These are phyloP conservation scores for Callosobruchus maculatus DNA, from an alignment of 2,888 invertebrate genomes.

Conservation along the genomic window DNA sequence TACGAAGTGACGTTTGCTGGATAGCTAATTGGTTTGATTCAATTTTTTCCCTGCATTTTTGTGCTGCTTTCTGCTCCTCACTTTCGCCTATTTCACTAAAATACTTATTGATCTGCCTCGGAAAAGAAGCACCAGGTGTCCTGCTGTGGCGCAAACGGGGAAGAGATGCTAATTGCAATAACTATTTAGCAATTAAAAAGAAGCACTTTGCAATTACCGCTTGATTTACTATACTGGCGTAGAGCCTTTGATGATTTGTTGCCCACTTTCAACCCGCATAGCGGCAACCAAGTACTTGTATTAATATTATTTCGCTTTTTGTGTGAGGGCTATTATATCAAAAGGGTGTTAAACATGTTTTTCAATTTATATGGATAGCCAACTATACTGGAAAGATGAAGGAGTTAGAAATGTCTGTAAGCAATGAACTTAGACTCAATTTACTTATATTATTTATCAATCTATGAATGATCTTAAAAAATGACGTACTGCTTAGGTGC, in stretches of 20 bases:
- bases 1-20: too few relatives aligned
- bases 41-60: background rate
- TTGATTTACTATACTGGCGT: constrained; percentile 34
- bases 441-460: too few relatives aligned
- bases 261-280: constrained; percentile 21
- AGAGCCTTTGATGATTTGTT: constrained; percentile 30
- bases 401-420: too few relatives aligned
- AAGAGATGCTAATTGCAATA: constrained; percentile 38
- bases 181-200: constrained; percentile 43
- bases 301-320: background rate
- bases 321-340: background rate
- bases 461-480: too few relatives aligned
- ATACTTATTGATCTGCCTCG: background rate
- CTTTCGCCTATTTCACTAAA: background rate
- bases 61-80: background rate
- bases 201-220: constrained; percentile 40
- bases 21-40: too few relatives aligned
- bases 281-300: background rate
- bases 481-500: too few relatives aligned
- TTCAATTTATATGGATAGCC: too few relatives aligned
- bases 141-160: background rate
- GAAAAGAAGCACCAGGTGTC: constrained; percentile 9
- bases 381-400: too few relatives aligned
- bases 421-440: too few relatives aligned
- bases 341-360: background rate